Percentiles rank a stretch among this genome's conserved stretches.
phyloP scores from a whole-genome alignment of 1,140 invertebrate genomes.

The Meloidogyne chitwoodi region DNA sequence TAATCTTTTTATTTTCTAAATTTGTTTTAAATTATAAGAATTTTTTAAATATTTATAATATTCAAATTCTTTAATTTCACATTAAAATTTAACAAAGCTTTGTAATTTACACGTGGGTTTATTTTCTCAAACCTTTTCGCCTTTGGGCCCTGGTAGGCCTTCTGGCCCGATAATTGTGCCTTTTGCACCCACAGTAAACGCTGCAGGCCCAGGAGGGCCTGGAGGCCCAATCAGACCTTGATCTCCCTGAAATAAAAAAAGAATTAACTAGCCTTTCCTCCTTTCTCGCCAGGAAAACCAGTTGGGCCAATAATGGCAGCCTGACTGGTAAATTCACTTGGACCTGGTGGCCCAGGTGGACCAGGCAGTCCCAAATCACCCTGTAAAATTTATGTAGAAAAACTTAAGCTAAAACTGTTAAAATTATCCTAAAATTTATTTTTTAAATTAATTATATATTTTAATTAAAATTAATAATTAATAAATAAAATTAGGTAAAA shows the following conservation, averaged over 20 bases:
- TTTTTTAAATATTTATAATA: neutral
- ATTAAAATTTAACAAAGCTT: neutral
- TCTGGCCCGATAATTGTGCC: conserved; percentile 58
- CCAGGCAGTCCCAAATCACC: conserved; percentile 49
- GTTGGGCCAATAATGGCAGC: conserved; percentile 52
- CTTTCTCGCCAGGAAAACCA: conserved; percentile 49
- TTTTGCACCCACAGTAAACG: conserved; percentile 41
- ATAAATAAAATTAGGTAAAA: conserved; percentile 6
- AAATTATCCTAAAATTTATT: too few relatives aligned
- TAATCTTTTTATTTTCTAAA: neutral
- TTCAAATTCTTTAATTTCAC: neutral
- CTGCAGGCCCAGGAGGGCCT: conserved; percentile 51
- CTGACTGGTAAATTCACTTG: conserved; percentile 38
- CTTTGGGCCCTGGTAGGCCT: conserved; percentile 52
- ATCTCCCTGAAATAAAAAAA: conserved; percentile 53
- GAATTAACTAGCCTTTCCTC: conserved; percentile 47
- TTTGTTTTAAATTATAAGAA: neutral
- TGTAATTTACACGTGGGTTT: neutral
- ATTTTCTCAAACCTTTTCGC: conserved; percentile 54
- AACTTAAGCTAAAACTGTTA: too few relatives aligned
- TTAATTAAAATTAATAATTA: neutral
- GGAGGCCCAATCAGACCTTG: conserved; percentile 44
- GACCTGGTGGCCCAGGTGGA: conserved; percentile 50
- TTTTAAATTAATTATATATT: too few relatives aligned
- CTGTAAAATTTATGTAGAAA: conserved; percentile 34